phyloP scores from a whole-genome alignment of 1,140 invertebrate genomes.

The Hestina assimilis region DNA sequence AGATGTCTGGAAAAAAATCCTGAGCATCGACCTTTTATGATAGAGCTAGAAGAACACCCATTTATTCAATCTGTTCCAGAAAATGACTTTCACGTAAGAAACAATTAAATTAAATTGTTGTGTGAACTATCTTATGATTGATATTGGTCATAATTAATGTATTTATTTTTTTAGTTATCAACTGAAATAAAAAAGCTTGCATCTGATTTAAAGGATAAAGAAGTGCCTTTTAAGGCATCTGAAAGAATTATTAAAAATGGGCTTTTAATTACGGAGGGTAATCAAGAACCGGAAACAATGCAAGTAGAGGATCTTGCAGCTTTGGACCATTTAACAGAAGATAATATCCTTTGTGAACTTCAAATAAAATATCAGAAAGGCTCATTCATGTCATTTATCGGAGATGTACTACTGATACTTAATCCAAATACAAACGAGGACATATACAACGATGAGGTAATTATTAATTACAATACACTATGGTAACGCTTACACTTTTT shows the following conservation, averaged over 20 bases:
- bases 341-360: slow-evolving; percentile 86
- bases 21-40: slow-evolving; percentile 91
- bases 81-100: slow-evolving; percentile 86
- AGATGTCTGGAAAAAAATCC: slow-evolving; percentile 95
- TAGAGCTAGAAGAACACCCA: slow-evolving; percentile 92
- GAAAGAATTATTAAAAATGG: slow-evolving; percentile 85
- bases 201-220: slow-evolving; percentile 61
- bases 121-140: not conserved
- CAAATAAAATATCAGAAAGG: slow-evolving; percentile 84
- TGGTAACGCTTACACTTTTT: not conserved
- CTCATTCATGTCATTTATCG: slow-evolving; percentile 91
- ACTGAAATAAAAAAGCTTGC: slow-evolving; percentile 83
- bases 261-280: slow-evolving; percentile 74
- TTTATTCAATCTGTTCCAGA: slow-evolving; percentile 87
- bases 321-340: slow-evolving; percentile 88
- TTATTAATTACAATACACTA: not conserved
- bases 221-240: slow-evolving; percentile 65
- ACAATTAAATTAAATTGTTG: too few species aligned
- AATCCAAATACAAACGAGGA: slow-evolving; percentile 89
- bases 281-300: slow-evolving; percentile 83
- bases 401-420: slow-evolving; percentile 91
- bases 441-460: slow-evolving; percentile 84
- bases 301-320: slow-evolving; percentile 92
- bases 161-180: slow-evolving; percentile 47
- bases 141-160: not conserved